Conservation (phyloP, 2,113 vertebrate genomes). For the Trachemys scripta region DNA sequence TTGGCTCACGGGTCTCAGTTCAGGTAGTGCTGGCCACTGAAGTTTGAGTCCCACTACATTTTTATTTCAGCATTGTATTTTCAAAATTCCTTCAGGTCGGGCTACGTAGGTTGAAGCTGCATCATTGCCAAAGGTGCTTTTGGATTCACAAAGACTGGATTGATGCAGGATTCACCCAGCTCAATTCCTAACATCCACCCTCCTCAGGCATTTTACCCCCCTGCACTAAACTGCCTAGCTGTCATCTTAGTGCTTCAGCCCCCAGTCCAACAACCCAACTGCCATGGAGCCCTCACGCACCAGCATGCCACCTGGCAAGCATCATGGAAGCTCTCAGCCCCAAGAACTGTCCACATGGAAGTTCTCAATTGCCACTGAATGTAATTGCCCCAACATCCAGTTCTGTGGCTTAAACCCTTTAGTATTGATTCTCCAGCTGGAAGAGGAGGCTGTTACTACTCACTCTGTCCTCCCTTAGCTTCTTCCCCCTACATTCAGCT, state of each 20-base stretch:
- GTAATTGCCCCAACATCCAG: background rate
- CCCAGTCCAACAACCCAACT: background rate
- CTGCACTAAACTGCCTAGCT: background rate
- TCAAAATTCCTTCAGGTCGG: too few relatives aligned
- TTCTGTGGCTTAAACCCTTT: background rate
- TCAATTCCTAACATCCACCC: background rate
- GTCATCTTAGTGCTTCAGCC: background rate
- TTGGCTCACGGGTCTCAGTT: too few relatives aligned
- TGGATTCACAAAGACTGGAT: background rate
- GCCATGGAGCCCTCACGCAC: background rate
- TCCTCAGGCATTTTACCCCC: background rate
- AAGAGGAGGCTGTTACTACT: background rate
- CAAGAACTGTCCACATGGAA: background rate
- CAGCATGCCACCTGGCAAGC: background rate
- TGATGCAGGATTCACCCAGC: background rate
- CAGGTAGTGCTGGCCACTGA: too few relatives aligned
- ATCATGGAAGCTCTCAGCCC: background rate
- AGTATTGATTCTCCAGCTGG: background rate
- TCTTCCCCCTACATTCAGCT: background rate
- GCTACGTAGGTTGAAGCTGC: too few relatives aligned
- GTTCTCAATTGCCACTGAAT: background rate
- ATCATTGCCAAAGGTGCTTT: background rate
- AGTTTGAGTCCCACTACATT: too few relatives aligned
- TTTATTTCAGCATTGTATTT: too few relatives aligned
- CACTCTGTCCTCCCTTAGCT: background rate